These are phyloP conservation scores for Sardinella longiceps DNA, from an alignment of 2,797 vertebrate genomes.

Conservation along the genomic window DNA sequence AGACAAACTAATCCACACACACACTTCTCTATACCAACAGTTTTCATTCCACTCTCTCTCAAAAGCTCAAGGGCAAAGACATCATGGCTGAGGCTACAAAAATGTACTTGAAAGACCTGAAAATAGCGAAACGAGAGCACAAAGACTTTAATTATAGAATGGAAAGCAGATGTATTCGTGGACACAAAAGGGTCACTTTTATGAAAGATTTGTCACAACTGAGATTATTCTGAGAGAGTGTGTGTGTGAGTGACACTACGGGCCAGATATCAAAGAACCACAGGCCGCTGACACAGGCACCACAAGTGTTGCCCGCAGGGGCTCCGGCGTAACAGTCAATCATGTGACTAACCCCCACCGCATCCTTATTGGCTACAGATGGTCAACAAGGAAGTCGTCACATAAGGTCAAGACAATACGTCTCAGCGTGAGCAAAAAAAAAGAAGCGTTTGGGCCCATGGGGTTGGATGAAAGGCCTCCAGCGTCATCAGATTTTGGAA, in stretches of 20 bases:
- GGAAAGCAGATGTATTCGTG: background rate
- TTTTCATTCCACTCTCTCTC: background rate
- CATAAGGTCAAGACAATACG: constrained; percentile 24
- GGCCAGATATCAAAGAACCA: background rate
- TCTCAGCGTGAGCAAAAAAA: background rate
- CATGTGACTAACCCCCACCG: constrained; percentile 45
- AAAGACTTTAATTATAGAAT: constrained; percentile 13
- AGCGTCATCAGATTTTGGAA: background rate
- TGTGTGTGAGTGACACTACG: background rate
- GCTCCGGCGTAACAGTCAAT: constrained; percentile 21
- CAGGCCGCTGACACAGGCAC: background rate
- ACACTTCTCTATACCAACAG: background rate
- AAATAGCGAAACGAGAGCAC: constrained; percentile 6
- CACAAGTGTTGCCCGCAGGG: background rate
- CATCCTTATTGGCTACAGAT: constrained; percentile 36
- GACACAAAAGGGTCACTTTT: background rate
- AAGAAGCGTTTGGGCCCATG: background rate
- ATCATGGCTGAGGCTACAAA: background rate
- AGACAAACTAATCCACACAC: background rate
- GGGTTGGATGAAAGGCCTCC: background rate
- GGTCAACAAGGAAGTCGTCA: constrained; percentile 1
- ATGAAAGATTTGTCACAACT: background rate
- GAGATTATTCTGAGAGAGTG: background rate
- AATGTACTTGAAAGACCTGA: background rate
- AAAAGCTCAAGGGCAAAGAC: constrained; percentile 9